Conservation (phyloP, 2,113 vertebrate genomes). For the Raja brachyura region DNA sequence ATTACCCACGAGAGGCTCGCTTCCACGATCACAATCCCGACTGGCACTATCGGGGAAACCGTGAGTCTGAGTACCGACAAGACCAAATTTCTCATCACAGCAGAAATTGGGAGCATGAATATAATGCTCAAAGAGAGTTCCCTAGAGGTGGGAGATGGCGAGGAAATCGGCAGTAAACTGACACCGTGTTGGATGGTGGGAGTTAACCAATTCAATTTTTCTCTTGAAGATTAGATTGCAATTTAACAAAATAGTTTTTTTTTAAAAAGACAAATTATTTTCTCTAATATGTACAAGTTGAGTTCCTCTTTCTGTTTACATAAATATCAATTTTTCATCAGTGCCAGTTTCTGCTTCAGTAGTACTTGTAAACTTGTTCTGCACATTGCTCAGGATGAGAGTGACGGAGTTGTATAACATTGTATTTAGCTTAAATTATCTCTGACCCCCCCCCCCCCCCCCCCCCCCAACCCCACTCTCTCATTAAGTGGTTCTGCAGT, state of each 20-base stretch:
- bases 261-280: neutral
- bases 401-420: neutral
- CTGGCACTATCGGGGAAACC: neutral
- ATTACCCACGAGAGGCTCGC: neutral
- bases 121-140: neutral
- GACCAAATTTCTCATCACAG: neutral
- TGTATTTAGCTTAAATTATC: neutral
- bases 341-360: neutral
- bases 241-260: neutral
- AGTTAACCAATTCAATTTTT: too few species aligned
- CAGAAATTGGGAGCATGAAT: slow-evolving; percentile 20
- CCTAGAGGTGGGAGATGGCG: neutral
- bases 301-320: neutral
- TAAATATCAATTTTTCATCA: too few species aligned
- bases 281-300: neutral
- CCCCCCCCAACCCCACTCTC: neutral
- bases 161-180: slow-evolving; percentile 20
- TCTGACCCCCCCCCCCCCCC: neutral
- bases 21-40: slow-evolving; percentile 8
- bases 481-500: neutral
- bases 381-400: neutral
- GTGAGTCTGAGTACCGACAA: neutral
- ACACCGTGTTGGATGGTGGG: neutral
- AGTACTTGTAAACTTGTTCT: neutral
- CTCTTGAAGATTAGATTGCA: neutral